Evolutionary conservation across 2,797 vertebrate genomes (phyloP).

Genomic region (Microhierax caerulescens): DNA sequence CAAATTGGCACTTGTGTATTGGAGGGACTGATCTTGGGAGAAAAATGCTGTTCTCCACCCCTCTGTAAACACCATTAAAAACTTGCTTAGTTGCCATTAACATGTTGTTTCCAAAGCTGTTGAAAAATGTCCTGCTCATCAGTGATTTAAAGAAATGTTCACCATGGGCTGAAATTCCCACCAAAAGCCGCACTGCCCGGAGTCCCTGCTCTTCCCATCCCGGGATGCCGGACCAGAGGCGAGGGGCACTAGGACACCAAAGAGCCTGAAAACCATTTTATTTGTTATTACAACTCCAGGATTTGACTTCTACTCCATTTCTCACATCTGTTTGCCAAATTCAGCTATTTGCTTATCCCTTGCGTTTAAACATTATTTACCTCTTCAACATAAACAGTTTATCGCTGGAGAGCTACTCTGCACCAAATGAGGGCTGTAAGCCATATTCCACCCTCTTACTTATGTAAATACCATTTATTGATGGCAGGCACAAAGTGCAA

Average conservation of each 20-base stretch:
- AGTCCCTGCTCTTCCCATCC: background rate
- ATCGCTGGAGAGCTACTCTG: conserved; percentile 42
- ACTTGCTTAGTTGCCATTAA: background rate
- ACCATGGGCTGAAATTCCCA: background rate
- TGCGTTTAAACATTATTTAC: conserved; percentile 17
- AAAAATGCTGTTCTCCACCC: background rate
- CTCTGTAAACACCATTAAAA: background rate
- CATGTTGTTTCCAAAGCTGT: background rate
- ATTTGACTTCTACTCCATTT: background rate
- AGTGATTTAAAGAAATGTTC: background rate
- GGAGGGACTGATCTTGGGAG: background rate
- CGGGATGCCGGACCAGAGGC: background rate
- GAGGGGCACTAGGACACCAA: background rate
- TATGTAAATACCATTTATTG: conserved; percentile 33
- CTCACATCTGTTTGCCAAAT: conserved; percentile 10
- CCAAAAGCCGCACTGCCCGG: background rate
- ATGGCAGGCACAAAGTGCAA: background rate
- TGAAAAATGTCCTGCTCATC: background rate
- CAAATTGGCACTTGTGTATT: background rate
- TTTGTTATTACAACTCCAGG: background rate
- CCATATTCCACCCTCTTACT: conserved; percentile 43
- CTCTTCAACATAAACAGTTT: conserved; percentile 5
- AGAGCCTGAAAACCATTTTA: background rate
- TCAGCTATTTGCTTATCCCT: background rate
- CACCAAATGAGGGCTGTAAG: background rate